These are phyloP conservation scores for Aphelocoma californica DNA, from an alignment of 2,797 vertebrate species.

Conservation along the genomic window DNA sequence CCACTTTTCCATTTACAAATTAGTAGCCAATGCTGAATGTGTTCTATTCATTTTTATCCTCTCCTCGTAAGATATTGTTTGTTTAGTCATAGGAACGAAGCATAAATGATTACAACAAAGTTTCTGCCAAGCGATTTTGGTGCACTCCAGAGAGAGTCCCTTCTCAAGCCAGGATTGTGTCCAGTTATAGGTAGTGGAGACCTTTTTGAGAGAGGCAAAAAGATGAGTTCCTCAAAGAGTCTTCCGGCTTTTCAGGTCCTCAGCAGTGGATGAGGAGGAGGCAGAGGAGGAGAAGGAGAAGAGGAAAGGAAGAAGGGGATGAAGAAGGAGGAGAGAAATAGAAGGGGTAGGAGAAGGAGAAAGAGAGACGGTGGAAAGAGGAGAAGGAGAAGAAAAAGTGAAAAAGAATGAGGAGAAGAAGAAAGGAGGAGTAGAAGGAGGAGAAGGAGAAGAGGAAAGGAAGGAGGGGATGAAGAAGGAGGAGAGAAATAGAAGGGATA, in stretches of 20 bases:
- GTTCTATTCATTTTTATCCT: not conserved
- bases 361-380: too few relatives aligned
- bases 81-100: not conserved
- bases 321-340: not conserved
- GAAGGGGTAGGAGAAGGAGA: not conserved
- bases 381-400: not conserved
- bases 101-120: not conserved
- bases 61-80: not conserved
- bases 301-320: not conserved
- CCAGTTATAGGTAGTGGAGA: not conserved
- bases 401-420: not conserved
- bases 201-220: not conserved
- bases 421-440: not conserved
- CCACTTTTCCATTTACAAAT: not conserved
- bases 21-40: not conserved
- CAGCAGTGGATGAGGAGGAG: rapidly evolving
- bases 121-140: not conserved
- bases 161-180: not conserved
- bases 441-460: too few relatives aligned
- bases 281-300: rapidly evolving
- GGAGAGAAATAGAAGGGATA: too few relatives aligned
- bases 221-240: not conserved
- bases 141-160: not conserved
- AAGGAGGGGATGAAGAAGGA: not conserved
- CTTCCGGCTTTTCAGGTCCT: not conserved